A percentile compares a stretch with the other conserved stretches of the same genome.
phyloP scores from a whole-genome alignment of 2,888 invertebrate species.

The Drosophila recens region DNA sequence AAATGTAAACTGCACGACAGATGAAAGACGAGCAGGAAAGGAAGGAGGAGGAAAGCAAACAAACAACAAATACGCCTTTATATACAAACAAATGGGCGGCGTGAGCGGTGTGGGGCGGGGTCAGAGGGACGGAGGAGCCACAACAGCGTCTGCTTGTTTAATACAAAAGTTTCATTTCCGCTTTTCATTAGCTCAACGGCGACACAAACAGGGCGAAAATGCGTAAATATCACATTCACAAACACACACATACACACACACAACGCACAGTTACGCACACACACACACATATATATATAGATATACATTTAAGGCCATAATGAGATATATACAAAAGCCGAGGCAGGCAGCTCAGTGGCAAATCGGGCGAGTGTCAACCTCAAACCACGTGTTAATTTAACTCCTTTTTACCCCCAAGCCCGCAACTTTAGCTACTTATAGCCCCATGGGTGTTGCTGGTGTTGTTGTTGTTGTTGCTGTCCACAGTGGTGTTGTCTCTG shows the following conservation, averaged over 20 bases:
- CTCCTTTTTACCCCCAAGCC: slow-evolving; percentile 59
- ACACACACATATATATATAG: slow-evolving; percentile 24
- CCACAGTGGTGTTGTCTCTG: slow-evolving; percentile 27
- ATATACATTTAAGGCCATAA: slow-evolving; percentile 69
- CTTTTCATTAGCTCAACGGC: slow-evolving; percentile 78
- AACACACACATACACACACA: slow-evolving; percentile 1
- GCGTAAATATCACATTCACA: slow-evolving; percentile 69
- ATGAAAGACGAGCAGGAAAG: slow-evolving; percentile 39
- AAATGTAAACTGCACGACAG: slow-evolving; percentile 64
- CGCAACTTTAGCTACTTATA: slow-evolving; percentile 37
- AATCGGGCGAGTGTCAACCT: slow-evolving; percentile 75
- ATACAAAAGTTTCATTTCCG: slow-evolving; percentile 81
- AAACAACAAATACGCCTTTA: slow-evolving; percentile 64
- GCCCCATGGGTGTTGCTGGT: slow-evolving; percentile 39
- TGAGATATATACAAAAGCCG: slow-evolving; percentile 74
- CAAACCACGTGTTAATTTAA: slow-evolving; percentile 79
- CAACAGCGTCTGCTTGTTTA: slow-evolving; percentile 63
- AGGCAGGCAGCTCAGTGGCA: slow-evolving; percentile 61
- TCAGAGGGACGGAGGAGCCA: slow-evolving; percentile 13
- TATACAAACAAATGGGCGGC: slow-evolving; percentile 18
- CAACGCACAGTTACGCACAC: slow-evolving; percentile 35
- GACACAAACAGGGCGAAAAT: slow-evolving; percentile 74
- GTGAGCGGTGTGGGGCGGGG: background rate
- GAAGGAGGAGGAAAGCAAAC: slow-evolving; percentile 32
- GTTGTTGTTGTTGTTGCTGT: slow-evolving; percentile 20